phyloP scores from a whole-genome alignment of 35 echinoderm and acorn worm species.

The Ophioderma brevispina region DNA sequence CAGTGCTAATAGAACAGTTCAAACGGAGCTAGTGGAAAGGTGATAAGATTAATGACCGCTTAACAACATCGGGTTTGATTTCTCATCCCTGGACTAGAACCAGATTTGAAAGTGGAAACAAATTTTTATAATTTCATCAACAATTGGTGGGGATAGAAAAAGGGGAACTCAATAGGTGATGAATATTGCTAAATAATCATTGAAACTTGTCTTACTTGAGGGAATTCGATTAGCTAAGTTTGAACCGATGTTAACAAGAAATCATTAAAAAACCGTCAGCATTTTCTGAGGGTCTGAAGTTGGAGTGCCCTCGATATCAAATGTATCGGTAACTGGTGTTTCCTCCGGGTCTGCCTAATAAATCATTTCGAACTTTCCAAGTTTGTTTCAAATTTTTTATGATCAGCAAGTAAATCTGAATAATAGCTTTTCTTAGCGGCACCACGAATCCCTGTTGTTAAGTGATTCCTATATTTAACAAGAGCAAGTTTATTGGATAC shows the following conservation, averaged over 20 bases:
- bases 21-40: constrained; percentile 40
- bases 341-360: neutral
- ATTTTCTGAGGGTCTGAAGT: neutral
- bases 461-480: neutral
- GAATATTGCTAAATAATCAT: neutral
- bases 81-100: constrained; percentile 16
- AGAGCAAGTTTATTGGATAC: neutral
- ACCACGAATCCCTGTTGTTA: neutral
- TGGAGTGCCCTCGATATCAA: neutral
- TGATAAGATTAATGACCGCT: constrained; percentile 8
- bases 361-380: constrained; percentile 3
- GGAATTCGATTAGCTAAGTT: constrained; percentile 38
- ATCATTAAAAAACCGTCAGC: constrained; percentile 54
- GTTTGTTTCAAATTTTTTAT: neutral
- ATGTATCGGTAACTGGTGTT: neutral
- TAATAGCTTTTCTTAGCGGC: constrained; percentile 2
- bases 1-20: constrained; percentile 40
- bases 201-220: neutral
- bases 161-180: neutral
- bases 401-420: neutral
- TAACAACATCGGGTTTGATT: constrained; percentile 17
- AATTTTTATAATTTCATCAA: constrained; percentile 36
- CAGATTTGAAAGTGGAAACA: neutral
- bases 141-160: constrained; percentile 21
- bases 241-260: constrained; percentile 54